Conservation (phyloP, 2,888 invertebrate species). For the Amiota communis region DNA sequence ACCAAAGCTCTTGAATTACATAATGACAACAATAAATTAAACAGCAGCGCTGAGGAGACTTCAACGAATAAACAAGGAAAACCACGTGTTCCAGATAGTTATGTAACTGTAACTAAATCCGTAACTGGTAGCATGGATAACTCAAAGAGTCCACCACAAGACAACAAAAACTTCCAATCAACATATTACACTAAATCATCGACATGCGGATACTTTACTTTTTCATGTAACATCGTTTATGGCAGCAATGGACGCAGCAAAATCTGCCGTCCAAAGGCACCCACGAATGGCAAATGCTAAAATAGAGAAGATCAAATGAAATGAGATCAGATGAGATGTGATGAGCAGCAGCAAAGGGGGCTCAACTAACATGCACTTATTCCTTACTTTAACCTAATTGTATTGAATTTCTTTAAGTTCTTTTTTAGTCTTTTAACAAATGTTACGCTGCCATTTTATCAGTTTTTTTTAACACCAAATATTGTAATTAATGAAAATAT, state of each 20-base stretch:
- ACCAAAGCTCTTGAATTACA: slow-evolving; percentile 69
- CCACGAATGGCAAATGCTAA: slow-evolving; percentile 80
- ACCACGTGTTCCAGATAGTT: slow-evolving; percentile 76
- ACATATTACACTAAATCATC: slow-evolving; percentile 90
- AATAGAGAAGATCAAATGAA: not conserved
- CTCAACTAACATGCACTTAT: slow-evolving; percentile 22
- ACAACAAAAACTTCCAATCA: slow-evolving; percentile 83
- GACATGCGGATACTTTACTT: slow-evolving; percentile 90
- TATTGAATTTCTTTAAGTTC: slow-evolving; percentile 23
- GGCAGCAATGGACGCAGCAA: slow-evolving; percentile 85
- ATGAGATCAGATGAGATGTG: not conserved
- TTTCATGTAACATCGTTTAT: slow-evolving; percentile 86
- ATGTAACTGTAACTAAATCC: slow-evolving; percentile 86
- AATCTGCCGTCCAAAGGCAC: slow-evolving; percentile 86
- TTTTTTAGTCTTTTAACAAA: slow-evolving; percentile 11
- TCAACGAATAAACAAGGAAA: slow-evolving; percentile 64
- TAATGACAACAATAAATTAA: slow-evolving; percentile 58
- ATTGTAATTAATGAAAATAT: slow-evolving; percentile 18
- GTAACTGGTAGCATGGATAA: slow-evolving; percentile 82
- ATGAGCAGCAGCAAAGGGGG: slow-evolving; percentile 5
- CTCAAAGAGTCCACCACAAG: slow-evolving; percentile 76
- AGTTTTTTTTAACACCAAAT: slow-evolving; percentile 2
- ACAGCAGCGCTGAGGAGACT: slow-evolving; percentile 59
- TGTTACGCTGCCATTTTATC: slow-evolving; percentile 16
- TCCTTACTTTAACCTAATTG: slow-evolving; percentile 21